A percentile compares a stretch with the other conserved stretches of the same genome.
Evolutionary conservation across 2,888 invertebrate species (phyloP).

Genomic region (Chrysodeixis includens): DNA sequence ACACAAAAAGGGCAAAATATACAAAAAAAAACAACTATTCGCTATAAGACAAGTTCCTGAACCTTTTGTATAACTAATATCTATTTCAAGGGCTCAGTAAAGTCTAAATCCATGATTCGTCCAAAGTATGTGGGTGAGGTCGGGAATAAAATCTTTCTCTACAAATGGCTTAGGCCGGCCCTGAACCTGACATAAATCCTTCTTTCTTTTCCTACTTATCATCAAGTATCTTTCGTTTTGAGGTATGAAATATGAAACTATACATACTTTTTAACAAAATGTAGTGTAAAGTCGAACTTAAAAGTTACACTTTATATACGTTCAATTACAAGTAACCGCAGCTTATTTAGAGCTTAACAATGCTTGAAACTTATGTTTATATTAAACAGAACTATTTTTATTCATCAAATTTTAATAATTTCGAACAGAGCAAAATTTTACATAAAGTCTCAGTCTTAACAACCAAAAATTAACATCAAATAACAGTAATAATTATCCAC

Average conservation of each 20-base stretch:
- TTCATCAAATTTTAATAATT: too few species aligned
- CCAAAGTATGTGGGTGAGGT: conserved; percentile 39
- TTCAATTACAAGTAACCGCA: too few species aligned
- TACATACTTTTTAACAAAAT: background rate
- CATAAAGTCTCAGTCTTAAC: too few species aligned
- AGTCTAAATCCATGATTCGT: conserved; percentile 45
- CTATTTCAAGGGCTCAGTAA: conserved; percentile 24
- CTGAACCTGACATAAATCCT: conserved; percentile 41
- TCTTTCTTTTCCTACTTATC: conserved; percentile 24
- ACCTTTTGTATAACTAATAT: conserved; percentile 25
- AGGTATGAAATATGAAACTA: background rate
- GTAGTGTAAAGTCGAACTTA: too few species aligned
- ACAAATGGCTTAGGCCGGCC: conserved; percentile 35
- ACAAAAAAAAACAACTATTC: background rate
- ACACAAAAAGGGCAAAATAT: too few species aligned
- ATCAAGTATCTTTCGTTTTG: conserved; percentile 15
- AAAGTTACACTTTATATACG: too few species aligned
- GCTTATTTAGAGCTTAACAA: too few species aligned
- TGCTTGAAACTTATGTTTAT: too few species aligned
- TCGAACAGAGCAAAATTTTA: too few species aligned
- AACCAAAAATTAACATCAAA: background rate
- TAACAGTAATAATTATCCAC: background rate
- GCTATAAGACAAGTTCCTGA: too few species aligned
- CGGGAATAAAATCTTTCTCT: conserved; percentile 41
- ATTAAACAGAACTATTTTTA: too few species aligned